Evolutionary conservation across 2,113 vertebrate genomes (phyloP).

Genomic region (Heterochromis multidens): DNA sequence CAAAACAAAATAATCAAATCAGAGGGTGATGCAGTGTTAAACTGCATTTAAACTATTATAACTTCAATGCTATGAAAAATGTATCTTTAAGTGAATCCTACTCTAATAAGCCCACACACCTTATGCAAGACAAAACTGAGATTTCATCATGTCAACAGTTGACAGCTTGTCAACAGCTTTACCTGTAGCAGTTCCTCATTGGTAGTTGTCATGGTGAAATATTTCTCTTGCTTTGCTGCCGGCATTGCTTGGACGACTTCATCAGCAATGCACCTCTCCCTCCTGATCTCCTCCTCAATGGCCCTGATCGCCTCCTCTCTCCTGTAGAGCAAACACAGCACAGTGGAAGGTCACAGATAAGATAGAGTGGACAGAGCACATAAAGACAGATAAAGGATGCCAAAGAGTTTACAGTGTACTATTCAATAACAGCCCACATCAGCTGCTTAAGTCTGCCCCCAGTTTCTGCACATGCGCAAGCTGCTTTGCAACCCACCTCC

Average conservation of each 20-base stretch:
- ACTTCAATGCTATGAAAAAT: neutral
- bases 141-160: neutral
- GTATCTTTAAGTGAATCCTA: neutral
- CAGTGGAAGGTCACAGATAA: neutral
- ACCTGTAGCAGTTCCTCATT: slow-evolving; percentile 93
- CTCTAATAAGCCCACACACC: neutral
- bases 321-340: slow-evolving; percentile 60
- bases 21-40: neutral
- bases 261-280: slow-evolving; percentile 83
- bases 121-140: neutral
- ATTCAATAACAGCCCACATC: neutral
- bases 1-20: neutral
- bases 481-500: neutral
- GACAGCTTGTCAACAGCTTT: neutral
- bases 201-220: slow-evolving; percentile 82
- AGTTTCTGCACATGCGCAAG: neutral
- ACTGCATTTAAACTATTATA: neutral
- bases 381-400: neutral
- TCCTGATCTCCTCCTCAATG: slow-evolving; percentile 84
- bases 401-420: neutral
- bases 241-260: slow-evolving; percentile 89
- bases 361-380: neutral
- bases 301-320: slow-evolving; percentile 86
- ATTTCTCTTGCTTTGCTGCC: slow-evolving; percentile 83
- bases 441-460: neutral